Percentiles rank a stretch among this genome's conserved stretches.
Conservation (phyloP, 2,113 vertebrate species). For the Seriola aureovittata region DNA sequence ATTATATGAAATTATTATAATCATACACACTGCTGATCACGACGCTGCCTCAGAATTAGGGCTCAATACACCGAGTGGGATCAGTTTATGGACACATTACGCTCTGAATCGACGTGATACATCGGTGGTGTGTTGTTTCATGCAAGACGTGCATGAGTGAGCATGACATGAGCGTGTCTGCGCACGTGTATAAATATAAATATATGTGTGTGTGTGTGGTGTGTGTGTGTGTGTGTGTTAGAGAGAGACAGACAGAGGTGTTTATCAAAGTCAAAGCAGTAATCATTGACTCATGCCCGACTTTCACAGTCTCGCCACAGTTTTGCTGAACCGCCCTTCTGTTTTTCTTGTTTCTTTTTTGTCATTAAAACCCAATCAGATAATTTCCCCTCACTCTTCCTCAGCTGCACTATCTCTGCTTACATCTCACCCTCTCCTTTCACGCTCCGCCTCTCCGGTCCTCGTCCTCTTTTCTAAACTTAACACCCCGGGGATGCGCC, state of each 20-base stretch:
- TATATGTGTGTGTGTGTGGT: background rate
- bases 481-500: slow-evolving; percentile 56
- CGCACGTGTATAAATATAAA: background rate
- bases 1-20: background rate
- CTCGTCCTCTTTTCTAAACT: slow-evolving; percentile 52
- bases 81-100: background rate
- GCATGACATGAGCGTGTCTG: background rate
- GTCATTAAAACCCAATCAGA: slow-evolving; percentile 57
- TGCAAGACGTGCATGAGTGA: slow-evolving; percentile 8
- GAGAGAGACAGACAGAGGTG: background rate
- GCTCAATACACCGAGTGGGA: background rate
- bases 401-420: slow-evolving; percentile 37
- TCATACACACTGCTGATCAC: background rate
- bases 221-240: background rate
- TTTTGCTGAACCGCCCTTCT: slow-evolving; percentile 13
- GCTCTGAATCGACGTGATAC: background rate
- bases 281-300: slow-evolving; percentile 41
- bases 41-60: background rate
- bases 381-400: slow-evolving; percentile 37
- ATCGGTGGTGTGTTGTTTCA: background rate
- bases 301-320: slow-evolving; percentile 8
- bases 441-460: slow-evolving; percentile 46
- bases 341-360: slow-evolving; percentile 12
- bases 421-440: slow-evolving; percentile 47
- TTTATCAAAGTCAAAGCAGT: slow-evolving; percentile 42